phyloP scores from a whole-genome alignment of 2,113 vertebrate genomes.

The Pseudorasbora parva region DNA sequence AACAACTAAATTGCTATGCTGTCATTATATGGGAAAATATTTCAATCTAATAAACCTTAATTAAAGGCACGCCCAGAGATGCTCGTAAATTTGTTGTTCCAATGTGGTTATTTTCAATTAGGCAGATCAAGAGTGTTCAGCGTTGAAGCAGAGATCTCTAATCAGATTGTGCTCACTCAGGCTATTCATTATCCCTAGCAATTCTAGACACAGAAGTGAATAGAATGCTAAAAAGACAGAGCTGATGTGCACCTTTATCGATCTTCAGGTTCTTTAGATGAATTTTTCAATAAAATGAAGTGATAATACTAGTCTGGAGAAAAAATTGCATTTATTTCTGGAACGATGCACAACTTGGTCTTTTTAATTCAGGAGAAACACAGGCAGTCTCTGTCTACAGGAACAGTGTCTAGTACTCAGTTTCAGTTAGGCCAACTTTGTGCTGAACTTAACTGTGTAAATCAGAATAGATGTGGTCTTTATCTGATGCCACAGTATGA shows the following conservation, averaged over 20 bases:
- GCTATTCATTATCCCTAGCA: background rate
- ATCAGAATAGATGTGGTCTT: background rate
- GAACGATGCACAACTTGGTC: background rate
- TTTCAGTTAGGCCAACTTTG: background rate
- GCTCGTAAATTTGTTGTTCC: constrained; percentile 27
- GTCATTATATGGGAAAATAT: background rate
- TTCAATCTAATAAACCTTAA: background rate
- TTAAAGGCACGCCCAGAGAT: constrained; percentile 17
- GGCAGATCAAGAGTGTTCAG: constrained; percentile 1
- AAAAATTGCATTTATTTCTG: background rate
- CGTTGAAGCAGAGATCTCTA: background rate
- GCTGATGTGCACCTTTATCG: background rate
- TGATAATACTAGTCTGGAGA: background rate
- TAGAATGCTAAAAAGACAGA: background rate
- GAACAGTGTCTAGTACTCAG: background rate
- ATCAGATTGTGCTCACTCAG: constrained; percentile 3
- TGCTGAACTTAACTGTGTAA: background rate
- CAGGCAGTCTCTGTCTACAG: background rate
- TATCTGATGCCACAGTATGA: background rate
- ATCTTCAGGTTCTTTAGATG: background rate
- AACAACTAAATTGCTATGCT: constrained; percentile 12
- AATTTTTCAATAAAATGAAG: constrained; percentile 1
- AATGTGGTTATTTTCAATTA: constrained; percentile 13
- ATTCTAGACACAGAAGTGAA: background rate
- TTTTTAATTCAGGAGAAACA: background rate